Base-by-base conservation (phyloP, 2,888 invertebrate genomes). In the Homarus gammarus region DNA sequence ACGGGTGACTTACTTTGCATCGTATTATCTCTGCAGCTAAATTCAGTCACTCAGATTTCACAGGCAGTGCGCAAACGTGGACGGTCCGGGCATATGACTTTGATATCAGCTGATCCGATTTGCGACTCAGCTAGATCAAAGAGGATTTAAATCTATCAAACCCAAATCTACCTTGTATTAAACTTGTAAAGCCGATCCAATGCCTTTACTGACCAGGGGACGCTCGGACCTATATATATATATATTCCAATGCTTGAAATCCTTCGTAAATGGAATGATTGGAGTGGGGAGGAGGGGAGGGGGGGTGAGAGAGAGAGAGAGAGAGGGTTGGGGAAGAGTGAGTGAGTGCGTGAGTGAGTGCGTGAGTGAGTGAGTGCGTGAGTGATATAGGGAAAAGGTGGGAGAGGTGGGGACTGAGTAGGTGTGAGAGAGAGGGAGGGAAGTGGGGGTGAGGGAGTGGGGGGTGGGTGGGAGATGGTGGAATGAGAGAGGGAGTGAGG, bases 151-250 rank as follows among this genome's bases (percentile, higher is more conserved):
- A 77, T 77, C 49, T 77, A 77, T 77, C 77, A 77, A 77, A 40
- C 44, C 77, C 44, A 77, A 77, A 77, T 77, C 77, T 77, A 77
- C 77, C 77, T 77, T 77, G 77, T 77, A 77, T 77, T 77, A 77
- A 77, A 77, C 77, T 49, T 49, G 77, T 40, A 49, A 77, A 77
- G 77, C 44, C 77, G 77, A 77, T 44, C 27, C 77, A 44, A 77
- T 77, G 49, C 49, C 77, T 77, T n/a, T 77, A 31, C 44, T 77
- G 77, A 49, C 77, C 77, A 77, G 51, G 22, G 77, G 38, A 38
- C 44, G 27, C 44, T 5, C 6, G 5, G 44, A 12, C 12, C 6
- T 5, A 8, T 44, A 44, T 44, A 44, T 49, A 44, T 49, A 77
- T 44, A 38, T 15, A 77, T 49, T 27, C n/a, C 44, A 31, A 77